Evolutionary conservation across 2,113 vertebrate genomes (phyloP), one percentile per base, ranked within the genome.

Genomic region (Malurus cyaneus): DNA sequence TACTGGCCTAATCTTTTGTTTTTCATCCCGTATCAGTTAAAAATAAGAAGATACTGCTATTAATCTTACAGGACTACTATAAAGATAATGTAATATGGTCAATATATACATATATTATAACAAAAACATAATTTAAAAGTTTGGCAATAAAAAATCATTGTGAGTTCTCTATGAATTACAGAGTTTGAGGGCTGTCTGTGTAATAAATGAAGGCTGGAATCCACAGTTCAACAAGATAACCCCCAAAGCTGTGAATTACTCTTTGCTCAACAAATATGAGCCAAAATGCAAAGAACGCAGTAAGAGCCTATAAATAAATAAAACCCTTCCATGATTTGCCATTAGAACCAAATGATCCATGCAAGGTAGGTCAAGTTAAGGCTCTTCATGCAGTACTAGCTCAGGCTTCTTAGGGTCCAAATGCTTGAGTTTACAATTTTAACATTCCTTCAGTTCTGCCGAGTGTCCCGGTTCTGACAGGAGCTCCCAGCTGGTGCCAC

Each of bases 1-100:
- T 4, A 54, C 36, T n/a, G 60, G 29, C 36, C 56, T 96, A 94
- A 95, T 94, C 92, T 64, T 67, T 91, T 84, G 69, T 15, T 92
- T 92, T 93, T 93, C 60, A 93, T 95, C 64, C 56, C n/a, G 47
- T 21, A 25, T 84, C 80, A 71, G 80, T 86, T 96, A 89, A 86
- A 92, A 94, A 76, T 65, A 82, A 80, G 41, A 82, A 89, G 82
- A 96, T 74, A 86, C 3, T 53, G 44, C 41, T 44, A 88, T 36
- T 83, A 74, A 77, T 88, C 91, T 73, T 60, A n/a, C 65, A 96
- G 52, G 19, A 60, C 80, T 78, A 36, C 88, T 84, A 78, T 93
- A 95, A 96, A 96, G 95, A 96, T 96, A 94, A 83, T 5, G 12
- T 11, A 70, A 80, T 39, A 57, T 44, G 9, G 59, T 39, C 1